Evolutionary conservation across 1,140 invertebrate genomes (phyloP).

Genomic region (Wasmannia auropunctata): DNA sequence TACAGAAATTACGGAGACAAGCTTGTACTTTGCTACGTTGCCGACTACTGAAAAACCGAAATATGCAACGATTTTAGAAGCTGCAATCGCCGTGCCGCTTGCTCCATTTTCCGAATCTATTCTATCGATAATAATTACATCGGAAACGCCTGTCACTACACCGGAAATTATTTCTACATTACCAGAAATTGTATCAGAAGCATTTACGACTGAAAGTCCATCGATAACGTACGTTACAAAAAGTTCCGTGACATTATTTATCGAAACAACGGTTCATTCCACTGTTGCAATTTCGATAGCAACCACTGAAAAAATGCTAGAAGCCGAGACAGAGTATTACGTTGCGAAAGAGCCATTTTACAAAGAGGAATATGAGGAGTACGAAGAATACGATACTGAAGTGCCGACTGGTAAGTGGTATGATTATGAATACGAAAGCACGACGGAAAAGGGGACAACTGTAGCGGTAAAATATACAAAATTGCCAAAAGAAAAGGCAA

Average conservation of each 20-base stretch:
- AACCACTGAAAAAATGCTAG: neutral
- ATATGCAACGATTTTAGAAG: neutral
- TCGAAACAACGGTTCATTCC: neutral
- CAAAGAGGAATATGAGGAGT: conserved; percentile 26
- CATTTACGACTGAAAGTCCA: conserved; percentile 15
- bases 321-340: conserved; percentile 43
- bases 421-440: conserved; percentile 27
- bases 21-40: neutral
- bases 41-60: neutral
- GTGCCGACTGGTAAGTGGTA: conserved; percentile 27
- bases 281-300: neutral
- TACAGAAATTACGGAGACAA: conserved; percentile 14
- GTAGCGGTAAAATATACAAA: neutral
- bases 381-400: conserved; percentile 2
- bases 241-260: neutral
- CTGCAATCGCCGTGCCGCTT: neutral
- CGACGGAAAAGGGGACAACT: neutral
- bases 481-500: neutral
- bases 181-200: conserved; percentile 5
- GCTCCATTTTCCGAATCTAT: neutral
- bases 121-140: neutral
- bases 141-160: neutral
- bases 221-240: neutral
- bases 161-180: conserved; percentile 7
- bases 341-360: neutral